A percentile compares a stretch with the other conserved stretches of the same genome.
phyloP scores from a whole-genome alignment of 2,888 invertebrate species.

The Nebria brevicollis region DNA sequence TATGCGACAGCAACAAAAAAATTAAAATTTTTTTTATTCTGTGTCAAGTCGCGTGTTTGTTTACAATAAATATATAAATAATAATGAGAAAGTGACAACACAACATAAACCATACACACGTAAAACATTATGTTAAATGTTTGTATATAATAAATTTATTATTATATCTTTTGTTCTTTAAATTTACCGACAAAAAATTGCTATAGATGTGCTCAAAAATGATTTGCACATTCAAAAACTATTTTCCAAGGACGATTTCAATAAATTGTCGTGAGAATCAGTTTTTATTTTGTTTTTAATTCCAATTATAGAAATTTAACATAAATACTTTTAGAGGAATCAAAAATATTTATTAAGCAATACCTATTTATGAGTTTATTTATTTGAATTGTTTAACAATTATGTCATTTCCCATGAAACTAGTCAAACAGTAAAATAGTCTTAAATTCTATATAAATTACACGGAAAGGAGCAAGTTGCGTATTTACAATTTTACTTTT shows the following conservation, averaged over 20 bases:
- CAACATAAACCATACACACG: conserved; percentile 17
- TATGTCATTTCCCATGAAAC: too few relatives aligned
- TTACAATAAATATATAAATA: conserved; percentile 37
- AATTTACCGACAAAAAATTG: conserved; percentile 11
- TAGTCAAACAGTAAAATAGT: too few relatives aligned
- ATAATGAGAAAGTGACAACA: conserved; percentile 44
- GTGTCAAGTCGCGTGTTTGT: conserved; percentile 24
- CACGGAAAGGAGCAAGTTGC: not conserved
- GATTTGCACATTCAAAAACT: not conserved
- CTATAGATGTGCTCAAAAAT: not conserved
- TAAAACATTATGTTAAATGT: conserved; percentile 32
- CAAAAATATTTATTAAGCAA: not conserved
- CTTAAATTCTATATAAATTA: not conserved
- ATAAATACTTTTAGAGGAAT: not conserved
- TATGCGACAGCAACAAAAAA: too few relatives aligned
- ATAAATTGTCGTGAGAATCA: not conserved
- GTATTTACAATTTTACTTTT: not conserved
- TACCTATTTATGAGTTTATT: not conserved
- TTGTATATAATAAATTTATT: conserved; percentile 33
- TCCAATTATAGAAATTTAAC: not conserved
- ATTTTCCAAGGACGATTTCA: not conserved
- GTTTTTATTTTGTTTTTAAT: not conserved
- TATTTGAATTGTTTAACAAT: too few relatives aligned
- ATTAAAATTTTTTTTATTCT: too few relatives aligned
- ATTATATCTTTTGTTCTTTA: conserved; percentile 39